Conservation (phyloP, 2,888 invertebrate species). For the Drosophila borealis region DNA sequence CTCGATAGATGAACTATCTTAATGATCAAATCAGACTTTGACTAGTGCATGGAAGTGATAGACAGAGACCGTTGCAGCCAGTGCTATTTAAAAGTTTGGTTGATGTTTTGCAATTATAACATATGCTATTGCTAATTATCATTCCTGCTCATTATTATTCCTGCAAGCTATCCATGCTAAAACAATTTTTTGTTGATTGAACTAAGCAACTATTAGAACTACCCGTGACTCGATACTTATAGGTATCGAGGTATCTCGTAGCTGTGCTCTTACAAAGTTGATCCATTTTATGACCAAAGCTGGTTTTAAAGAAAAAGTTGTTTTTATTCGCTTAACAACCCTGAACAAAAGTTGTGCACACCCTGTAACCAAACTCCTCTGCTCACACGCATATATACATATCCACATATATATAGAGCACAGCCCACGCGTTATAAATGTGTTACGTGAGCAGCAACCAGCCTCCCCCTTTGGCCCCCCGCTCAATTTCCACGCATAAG, state of each 20-base stretch:
- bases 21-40: too few species aligned
- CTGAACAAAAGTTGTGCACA: conserved; percentile 50
- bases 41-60: too few species aligned
- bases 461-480: not conserved
- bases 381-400: conserved; percentile 26
- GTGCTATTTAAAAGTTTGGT: too few species aligned
- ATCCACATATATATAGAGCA: conserved; percentile 28
- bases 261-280: not conserved
- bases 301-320: conserved; percentile 47
- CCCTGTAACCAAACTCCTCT: conserved; percentile 58
- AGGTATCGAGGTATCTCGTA: not conserved
- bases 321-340: conserved; percentile 38
- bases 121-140: too few species aligned
- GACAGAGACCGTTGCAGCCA: too few species aligned
- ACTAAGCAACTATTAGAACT: too few species aligned
- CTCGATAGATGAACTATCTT: too few species aligned
- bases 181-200: too few species aligned
- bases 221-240: not conserved
- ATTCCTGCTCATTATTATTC: too few species aligned
- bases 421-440: conserved; percentile 77
- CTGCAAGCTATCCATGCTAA: too few species aligned
- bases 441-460: conserved; percentile 61
- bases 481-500: conserved; percentile 34
- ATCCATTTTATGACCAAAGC: conserved; percentile 24
- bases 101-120: too few species aligned